phyloP scores from a whole-genome alignment of 2,888 invertebrate genomes.

The Cotesia congregata region DNA sequence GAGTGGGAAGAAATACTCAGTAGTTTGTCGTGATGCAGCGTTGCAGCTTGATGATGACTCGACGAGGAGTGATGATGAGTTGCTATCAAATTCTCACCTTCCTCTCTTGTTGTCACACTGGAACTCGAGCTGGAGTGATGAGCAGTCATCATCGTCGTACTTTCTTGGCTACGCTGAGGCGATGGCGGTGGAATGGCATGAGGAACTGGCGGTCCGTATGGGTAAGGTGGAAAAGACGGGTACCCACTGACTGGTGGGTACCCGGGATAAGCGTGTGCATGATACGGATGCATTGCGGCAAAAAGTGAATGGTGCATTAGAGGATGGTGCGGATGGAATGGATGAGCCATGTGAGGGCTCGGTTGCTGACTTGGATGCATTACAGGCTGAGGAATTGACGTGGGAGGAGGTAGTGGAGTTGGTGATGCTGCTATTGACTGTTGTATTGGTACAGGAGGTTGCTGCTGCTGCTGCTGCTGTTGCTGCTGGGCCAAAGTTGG shows the following conservation, averaged over 20 bases:
- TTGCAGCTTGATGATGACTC: slow-evolving; percentile 70
- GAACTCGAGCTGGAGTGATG: slow-evolving; percentile 76
- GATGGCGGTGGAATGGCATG: slow-evolving; percentile 80
- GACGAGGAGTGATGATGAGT: slow-evolving; percentile 79
- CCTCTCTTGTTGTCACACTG: slow-evolving; percentile 80
- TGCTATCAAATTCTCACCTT: slow-evolving; percentile 68
- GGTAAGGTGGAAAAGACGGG: slow-evolving; percentile 74
- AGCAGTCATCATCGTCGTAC: slow-evolving; percentile 78
- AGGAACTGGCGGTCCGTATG: slow-evolving; percentile 78
- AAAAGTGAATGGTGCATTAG: slow-evolving; percentile 79
- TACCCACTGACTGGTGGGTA: slow-evolving; percentile 68
- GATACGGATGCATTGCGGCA: slow-evolving; percentile 80
- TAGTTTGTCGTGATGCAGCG: slow-evolving; percentile 77
- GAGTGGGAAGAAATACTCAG: slow-evolving; percentile 74
- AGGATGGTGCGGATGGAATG: slow-evolving; percentile 83
- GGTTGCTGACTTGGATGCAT: slow-evolving; percentile 84
- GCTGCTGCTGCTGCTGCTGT: slow-evolving; percentile 49
- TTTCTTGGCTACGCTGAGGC: slow-evolving; percentile 73
- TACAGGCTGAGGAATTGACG: slow-evolving; percentile 78
- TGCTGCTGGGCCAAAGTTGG: slow-evolving; percentile 49
- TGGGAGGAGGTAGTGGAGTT: slow-evolving; percentile 73
- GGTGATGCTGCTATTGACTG: slow-evolving; percentile 66
- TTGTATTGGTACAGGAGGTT: slow-evolving; percentile 60
- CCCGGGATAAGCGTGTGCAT: slow-evolving; percentile 72
- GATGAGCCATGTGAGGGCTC: slow-evolving; percentile 77